Conservation (phyloP, 1,140 invertebrate genomes). For the Zaprionus africanus region DNA sequence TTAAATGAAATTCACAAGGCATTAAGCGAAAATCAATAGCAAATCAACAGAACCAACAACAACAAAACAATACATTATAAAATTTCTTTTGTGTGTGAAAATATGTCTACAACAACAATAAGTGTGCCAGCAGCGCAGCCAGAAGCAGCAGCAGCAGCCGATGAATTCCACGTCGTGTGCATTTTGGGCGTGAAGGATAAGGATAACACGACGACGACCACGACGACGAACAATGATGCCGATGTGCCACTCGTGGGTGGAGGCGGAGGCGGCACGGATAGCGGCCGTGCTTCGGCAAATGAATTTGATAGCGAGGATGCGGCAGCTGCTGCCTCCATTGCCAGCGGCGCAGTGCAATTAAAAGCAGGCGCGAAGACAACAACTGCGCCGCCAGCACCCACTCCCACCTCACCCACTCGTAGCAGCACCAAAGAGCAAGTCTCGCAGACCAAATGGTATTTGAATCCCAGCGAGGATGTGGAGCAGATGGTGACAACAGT, state of each 20-base stretch:
- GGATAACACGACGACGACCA: constrained; percentile 36
- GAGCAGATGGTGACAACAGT: constrained; percentile 3
- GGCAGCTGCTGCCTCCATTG: not conserved
- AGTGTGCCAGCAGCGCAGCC: constrained; percentile 37
- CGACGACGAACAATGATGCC: constrained; percentile 26
- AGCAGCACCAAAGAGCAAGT: constrained; percentile 19
- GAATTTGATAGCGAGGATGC: constrained; percentile 55
- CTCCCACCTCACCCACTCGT: not conserved
- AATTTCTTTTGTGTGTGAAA: constrained; percentile 8
- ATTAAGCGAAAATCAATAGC: constrained; percentile 43
- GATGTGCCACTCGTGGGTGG: constrained; percentile 4
- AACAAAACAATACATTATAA: constrained; percentile 38
- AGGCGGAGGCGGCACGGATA: constrained; percentile 41
- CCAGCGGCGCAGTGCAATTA: constrained; percentile 22
- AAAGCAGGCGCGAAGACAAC: constrained; percentile 1
- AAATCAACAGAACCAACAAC: constrained; percentile 45
- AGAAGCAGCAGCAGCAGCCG: constrained; percentile 21
- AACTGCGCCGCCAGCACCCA: constrained; percentile 13
- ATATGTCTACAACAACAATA: constrained; percentile 61
- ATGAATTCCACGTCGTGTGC: constrained; percentile 49
- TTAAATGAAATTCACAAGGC: constrained; percentile 29
- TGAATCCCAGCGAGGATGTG: constrained; percentile 41
- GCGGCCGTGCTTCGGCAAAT: constrained; percentile 69
- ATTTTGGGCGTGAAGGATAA: constrained; percentile 46
- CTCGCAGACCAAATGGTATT: constrained; percentile 72